Percentiles rank a stretch among this genome's conserved stretches.
Evolutionary conservation across 2,888 invertebrate species (phyloP).

Genomic region (Tortricodes alternella): DNA sequence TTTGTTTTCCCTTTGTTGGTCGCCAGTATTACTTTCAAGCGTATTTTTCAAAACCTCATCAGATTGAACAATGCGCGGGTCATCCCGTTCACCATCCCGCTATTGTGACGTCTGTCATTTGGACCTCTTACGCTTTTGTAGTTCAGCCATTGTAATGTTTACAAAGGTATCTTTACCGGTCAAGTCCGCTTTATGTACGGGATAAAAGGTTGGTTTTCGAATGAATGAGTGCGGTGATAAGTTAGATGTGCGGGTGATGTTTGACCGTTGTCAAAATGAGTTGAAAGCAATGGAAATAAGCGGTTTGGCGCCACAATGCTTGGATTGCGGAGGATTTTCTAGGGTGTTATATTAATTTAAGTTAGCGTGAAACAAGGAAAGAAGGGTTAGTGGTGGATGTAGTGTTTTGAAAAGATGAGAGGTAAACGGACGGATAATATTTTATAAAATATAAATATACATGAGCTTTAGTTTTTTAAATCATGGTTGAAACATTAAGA

Average conservation of each 20-base stretch:
- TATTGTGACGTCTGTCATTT: slow-evolving; percentile 30
- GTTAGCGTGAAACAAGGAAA: slow-evolving; percentile 47
- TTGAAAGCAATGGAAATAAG: slow-evolving; percentile 58
- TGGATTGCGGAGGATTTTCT: slow-evolving; percentile 47
- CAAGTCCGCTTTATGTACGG: background rate
- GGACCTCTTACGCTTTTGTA: slow-evolving; percentile 27
- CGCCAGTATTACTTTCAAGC: slow-evolving; percentile 6
- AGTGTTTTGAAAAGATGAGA: too few relatives aligned
- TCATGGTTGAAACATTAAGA: too few relatives aligned
- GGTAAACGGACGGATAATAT: too few relatives aligned
- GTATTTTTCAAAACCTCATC: slow-evolving; percentile 43
- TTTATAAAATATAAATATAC: too few relatives aligned
- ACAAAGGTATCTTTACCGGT: background rate
- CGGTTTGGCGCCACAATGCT: slow-evolving; percentile 53
- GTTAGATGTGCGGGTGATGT: slow-evolving; percentile 11
- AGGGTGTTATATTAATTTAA: slow-evolving; percentile 56
- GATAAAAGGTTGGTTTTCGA: slow-evolving; percentile 11
- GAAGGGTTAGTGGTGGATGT: background rate
- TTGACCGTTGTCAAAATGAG: slow-evolving; percentile 33
- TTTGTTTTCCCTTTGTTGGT: background rate
- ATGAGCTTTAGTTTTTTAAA: too few relatives aligned
- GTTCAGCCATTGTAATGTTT: slow-evolving; percentile 13
- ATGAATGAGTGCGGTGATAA: background rate
- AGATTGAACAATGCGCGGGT: slow-evolving; percentile 41
- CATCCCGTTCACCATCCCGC: slow-evolving; percentile 33